A percentile compares a stretch with the other conserved stretches of the same genome.
phyloP scores from a whole-genome alignment of 2,888 invertebrate genomes.

The Calameuta idolon region DNA sequence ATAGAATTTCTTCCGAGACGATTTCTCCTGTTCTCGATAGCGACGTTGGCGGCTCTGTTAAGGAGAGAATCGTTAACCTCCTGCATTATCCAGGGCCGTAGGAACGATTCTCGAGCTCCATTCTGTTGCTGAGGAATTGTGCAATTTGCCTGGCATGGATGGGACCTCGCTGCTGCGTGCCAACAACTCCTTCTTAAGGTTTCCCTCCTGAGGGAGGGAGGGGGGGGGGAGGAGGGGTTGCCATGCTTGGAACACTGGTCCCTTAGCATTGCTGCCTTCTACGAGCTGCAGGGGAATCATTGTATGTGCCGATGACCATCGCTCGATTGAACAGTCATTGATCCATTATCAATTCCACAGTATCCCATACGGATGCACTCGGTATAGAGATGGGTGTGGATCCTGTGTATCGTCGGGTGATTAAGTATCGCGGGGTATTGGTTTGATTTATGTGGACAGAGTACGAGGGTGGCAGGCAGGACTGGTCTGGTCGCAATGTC shows the following conservation, averaged over 20 bases:
- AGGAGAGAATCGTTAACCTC: not conserved
- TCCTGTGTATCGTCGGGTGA: not conserved
- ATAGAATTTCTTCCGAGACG: slow-evolving; percentile 21
- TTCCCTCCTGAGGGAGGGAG: not conserved
- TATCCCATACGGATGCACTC: not conserved
- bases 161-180: not conserved
- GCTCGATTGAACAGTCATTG: not conserved
- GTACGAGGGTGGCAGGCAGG: not conserved
- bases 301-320: not conserved
- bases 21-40: not conserved
- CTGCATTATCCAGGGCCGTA: not conserved
- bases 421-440: not conserved
- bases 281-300: not conserved
- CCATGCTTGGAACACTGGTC: not conserved
- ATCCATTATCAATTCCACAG: not conserved
- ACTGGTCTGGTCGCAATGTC: not conserved
- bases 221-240: too few relatives aligned
- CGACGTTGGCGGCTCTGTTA: not conserved
- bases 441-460: not conserved
- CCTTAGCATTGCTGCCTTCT: not conserved
- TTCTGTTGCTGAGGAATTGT: not conserved
- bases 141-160: not conserved
- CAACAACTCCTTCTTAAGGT: not conserved
- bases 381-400: not conserved
- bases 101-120: not conserved